Evolutionary conservation across 2,888 invertebrate species (phyloP), one percentile per base, ranked within the genome.

Genomic region (Heteromurus nitidus): DNA sequence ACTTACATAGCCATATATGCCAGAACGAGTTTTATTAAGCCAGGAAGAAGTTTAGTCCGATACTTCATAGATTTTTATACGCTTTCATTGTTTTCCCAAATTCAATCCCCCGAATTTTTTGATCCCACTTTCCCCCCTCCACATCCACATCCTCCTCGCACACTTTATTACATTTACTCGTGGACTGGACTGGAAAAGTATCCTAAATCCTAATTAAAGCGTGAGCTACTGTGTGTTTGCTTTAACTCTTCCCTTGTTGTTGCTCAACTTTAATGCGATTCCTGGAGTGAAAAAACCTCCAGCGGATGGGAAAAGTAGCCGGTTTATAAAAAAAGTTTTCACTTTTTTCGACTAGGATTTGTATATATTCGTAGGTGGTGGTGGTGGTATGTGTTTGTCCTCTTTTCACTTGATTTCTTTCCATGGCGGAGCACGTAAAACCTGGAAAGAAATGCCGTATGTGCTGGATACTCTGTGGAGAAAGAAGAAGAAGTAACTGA

Each of bases 161-260:
- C n/a, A n/a, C n/a, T 64, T 73, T 53, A 73, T 73, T 50, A 13
- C 50, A 64, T 64, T 73, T 64, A 22, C 31, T n/a, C n/a, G n/a
- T n/a, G n/a, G n/a, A n/a, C n/a, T n/a, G 31, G 50, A 30, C 44
- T 30, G 22, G 55, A 22, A 28, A 72, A 30, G 18, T 50, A 79
- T 62, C 53, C 70, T 64, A 79, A 79, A 70, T 70, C 70, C 70
- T 79, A 79, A 79, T 79, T 79, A 79, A 79, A 79, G 42, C 55
- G n/a, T n/a, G n/a, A n/a, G n/a, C n/a, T 47, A 36, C 65, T 26
- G 24, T 31, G 28, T 50, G n/a, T 69, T 22, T 53, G 30, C 60
- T 60, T 24, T n/a, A 60, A 60, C 55, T 55, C 55, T 26, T 55
- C 20, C 2, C 30, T 30, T 30, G 60, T 31, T 60, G 28, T 28